These are phyloP conservation scores for Periparus ater DNA, from an alignment of 2,797 vertebrate species.

Conservation along the genomic window DNA sequence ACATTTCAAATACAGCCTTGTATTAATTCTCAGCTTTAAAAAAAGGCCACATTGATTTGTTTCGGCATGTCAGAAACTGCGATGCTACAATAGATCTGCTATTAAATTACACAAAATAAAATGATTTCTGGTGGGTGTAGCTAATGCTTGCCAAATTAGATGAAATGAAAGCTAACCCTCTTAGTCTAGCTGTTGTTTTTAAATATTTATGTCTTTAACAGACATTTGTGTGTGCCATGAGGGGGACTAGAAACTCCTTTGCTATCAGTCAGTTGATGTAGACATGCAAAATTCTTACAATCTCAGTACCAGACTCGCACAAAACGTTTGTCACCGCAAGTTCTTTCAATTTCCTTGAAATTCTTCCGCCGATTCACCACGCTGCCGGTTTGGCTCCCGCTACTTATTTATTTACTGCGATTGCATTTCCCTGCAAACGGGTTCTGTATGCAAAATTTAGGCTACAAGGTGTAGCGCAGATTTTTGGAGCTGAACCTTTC, in stretches of 20 bases:
- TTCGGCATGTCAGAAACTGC: constrained; percentile 62
- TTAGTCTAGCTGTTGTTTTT: constrained; percentile 80
- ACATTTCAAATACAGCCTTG: constrained; percentile 47
- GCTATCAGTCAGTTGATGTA: constrained; percentile 73
- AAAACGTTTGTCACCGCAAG: neutral
- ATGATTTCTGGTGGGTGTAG: constrained; percentile 76
- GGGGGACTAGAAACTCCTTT: constrained; percentile 77
- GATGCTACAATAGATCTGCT: constrained; percentile 72
- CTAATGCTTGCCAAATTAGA: constrained; percentile 75
- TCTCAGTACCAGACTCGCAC: constrained; percentile 44
- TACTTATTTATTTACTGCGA: neutral
- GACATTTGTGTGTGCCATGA: constrained; percentile 75
- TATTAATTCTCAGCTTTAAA: constrained; percentile 48
- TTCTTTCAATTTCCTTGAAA: neutral
- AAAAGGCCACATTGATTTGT: constrained; percentile 65
- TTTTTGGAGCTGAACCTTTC: constrained; percentile 5
- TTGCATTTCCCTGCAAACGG: neutral
- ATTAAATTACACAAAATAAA: constrained; percentile 77
- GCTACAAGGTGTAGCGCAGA: neutral
- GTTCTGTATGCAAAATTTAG: neutral
- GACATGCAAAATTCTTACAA: constrained; percentile 66
- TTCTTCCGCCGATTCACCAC: neutral
- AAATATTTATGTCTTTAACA: constrained; percentile 83
- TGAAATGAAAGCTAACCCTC: constrained; percentile 77
- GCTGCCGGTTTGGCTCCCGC: neutral